Evolutionary conservation across 2,888 invertebrate species (phyloP), one percentile per base, ranked within the genome.

Genomic region (Drosophila antonietae): DNA sequence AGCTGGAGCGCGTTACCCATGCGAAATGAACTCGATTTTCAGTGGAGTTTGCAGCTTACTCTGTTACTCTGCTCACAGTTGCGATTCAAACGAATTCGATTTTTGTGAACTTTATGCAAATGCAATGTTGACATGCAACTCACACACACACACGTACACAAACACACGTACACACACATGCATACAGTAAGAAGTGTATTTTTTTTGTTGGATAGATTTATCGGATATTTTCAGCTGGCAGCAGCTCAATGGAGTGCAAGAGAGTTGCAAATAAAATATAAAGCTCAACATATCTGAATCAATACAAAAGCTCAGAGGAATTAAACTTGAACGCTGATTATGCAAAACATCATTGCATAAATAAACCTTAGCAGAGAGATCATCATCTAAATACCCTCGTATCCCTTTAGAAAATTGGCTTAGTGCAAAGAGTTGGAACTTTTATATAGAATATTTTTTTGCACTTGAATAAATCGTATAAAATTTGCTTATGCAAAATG

Each of bases 31-130:
- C 46, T 15, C 49, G 37, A 37, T 60, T 66, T 57, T 67, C 31
- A 62, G 57, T 37, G 18, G 59, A 37, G 57, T 62, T 66, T 18
- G 43, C 28, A 58, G 59, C 37, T 43, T 46, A 53, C 23, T 49
- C n/a, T 44, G 43, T 20, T 20, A 2, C 20, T 20, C 20, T 39
- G 46, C 62, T 74, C 67, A 65, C 63, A 66, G 60, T 68, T 62
- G 53, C 76, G 66, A 73, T 68, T 65, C 44, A 43, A 56, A 63
- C 39, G 47, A 33, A 69, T 53, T 75, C 80, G 72, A 75, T 75
- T 80, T 70, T 67, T 77, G 67, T 68, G 59, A 83, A 84, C 80
- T 84, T 81, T 88, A 87, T 89, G 90, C 88, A 89, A 87, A 87
- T 87, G 74, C 78, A 75, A 68, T 83, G 80, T 83, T 89, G 75